Evolutionary conservation across 2,888 invertebrate genomes (phyloP), one percentile per base, ranked within the genome.

Genomic region (Tetropium fuscum): DNA sequence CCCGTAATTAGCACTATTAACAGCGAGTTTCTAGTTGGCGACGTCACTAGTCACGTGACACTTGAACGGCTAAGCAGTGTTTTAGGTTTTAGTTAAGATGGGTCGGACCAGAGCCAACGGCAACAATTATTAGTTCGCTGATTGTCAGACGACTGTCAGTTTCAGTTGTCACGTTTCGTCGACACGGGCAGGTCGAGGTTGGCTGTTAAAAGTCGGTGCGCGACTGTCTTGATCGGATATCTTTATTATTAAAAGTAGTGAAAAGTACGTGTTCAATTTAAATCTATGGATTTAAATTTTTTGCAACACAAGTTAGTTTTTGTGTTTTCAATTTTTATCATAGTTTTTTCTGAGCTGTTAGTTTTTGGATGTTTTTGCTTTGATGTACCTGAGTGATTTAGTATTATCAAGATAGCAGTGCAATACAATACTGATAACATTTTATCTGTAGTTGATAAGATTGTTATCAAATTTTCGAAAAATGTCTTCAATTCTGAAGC

Each of bases 281-380:
- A 40, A 51, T 62, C 60, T 53, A 74, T 74, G 74, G 73, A 74
- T 73, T 60, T 74, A 44, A 77, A 76, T 70, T 74, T 74, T 73
- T 72, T 74, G 61, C 73, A 66, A 49, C 72, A 71, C 73, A 77
- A 75, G 77, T 77, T 75, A 74, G 77, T 76, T 70, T 69, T 71
- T 69, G 34, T 53, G 44, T 16, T 56, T 60, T 38, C 25, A 53
- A 53, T 58, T 64, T 61, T 63, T 63, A 49, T 27, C 20, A 30
- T 51, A 60, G 63, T 63, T 64, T 60, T 51, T 59, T 20, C 47
- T 44, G 60, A 32, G 44, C 40, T 11, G 20, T 43, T 49, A 38
- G 40, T 44, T 55, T 38, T 22, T 16, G 15, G n/a, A 5, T 44
- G 16, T 56, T 58, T 44, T 25, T 19, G n/a, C 25, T 10, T 20